Evolutionary conservation across 2,113 vertebrate genomes (phyloP).

Genomic region (Poicephalus gulielmi): DNA sequence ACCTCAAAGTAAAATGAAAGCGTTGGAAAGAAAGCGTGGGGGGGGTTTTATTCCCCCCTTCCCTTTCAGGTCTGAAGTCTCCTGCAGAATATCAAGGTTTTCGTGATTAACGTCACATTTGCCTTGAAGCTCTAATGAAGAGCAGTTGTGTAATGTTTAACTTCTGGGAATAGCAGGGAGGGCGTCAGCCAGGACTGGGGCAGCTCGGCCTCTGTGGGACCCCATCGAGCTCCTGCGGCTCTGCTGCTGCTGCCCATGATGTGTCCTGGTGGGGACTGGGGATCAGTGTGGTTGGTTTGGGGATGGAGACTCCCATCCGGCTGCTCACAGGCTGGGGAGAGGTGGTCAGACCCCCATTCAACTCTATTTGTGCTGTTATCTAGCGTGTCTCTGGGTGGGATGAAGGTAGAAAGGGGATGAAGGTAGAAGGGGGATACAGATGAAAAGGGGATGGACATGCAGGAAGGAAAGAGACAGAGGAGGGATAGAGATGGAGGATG

Average conservation of each 20-base stretch:
- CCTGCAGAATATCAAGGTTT: constrained; percentile 73
- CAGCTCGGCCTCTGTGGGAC: background rate
- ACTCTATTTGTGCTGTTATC: background rate
- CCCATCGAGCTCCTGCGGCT: background rate
- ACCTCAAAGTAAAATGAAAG: constrained; percentile 80
- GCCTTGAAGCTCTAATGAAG: constrained; percentile 67
- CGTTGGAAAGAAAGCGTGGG: constrained; percentile 22
- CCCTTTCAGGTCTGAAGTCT: constrained; percentile 61
- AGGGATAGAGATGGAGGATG: background rate
- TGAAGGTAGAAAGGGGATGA: too few species aligned
- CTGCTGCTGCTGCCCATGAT: background rate
- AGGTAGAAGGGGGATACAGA: background rate
- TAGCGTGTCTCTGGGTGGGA: rapidly evolving
- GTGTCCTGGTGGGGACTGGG: background rate
- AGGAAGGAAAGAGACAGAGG: background rate
- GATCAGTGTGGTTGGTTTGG: background rate
- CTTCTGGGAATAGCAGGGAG: background rate
- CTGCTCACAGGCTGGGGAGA: background rate
- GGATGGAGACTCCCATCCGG: rapidly evolving
- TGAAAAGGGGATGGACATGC: background rate
- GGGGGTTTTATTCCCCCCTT: background rate
- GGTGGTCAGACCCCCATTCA: background rate
- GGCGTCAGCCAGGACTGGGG: background rate
- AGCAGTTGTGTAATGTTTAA: background rate
- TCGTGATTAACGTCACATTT: constrained; percentile 58